Percentiles rank a stretch among this genome's conserved stretches.
Evolutionary conservation across 2,797 vertebrate genomes (phyloP).

Genomic region (Triplophysa bombifrons): DNA sequence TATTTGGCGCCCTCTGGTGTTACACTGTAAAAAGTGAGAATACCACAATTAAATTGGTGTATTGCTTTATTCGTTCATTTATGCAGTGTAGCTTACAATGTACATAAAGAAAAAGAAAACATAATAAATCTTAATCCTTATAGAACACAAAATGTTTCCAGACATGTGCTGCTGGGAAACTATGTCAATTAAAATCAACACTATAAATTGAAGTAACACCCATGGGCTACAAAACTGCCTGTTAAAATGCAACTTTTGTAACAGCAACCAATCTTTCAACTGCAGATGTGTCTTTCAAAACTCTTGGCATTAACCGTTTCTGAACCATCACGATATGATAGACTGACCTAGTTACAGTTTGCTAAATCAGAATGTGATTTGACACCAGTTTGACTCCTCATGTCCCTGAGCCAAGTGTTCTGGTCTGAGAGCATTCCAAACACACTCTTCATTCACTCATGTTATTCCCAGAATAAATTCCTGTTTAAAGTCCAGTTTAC

Average conservation of each 20-base stretch:
- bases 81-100: too few species aligned
- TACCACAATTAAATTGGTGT: neutral
- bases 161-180: too few species aligned
- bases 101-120: too few species aligned
- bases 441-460: neutral
- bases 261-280: neutral
- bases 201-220: neutral
- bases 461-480: neutral
- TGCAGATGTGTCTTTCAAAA: neutral
- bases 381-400: neutral
- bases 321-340: neutral
- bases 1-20: conserved; percentile 30
- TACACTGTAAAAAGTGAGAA: neutral
- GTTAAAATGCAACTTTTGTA: neutral
- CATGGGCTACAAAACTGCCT: neutral
- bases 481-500: neutral
- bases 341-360: conserved; percentile 29
- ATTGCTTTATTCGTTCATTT: too few species aligned
- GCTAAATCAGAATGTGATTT: conserved; percentile 13
- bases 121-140: too few species aligned
- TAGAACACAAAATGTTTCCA: too few species aligned
- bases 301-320: conserved; percentile 14
- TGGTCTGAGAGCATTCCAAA: neutral
- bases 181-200: neutral
- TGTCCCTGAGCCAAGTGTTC: neutral